Base-by-base conservation (phyloP, 2,888 invertebrate genomes). In the Caenorhabditis panamensis region DNA sequence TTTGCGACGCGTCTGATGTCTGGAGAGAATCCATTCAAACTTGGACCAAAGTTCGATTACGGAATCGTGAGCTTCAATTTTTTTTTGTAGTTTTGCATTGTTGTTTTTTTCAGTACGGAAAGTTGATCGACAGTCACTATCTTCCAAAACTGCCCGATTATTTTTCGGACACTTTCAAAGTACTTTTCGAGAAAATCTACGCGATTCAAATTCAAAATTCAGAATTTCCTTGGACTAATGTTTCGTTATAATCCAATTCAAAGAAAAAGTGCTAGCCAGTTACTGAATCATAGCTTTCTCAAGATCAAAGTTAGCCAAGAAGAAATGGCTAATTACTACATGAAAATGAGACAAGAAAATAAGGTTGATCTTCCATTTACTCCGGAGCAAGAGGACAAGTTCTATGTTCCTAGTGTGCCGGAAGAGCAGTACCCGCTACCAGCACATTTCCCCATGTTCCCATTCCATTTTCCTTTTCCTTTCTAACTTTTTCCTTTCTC, bases 61-160 rank as follows among this genome's bases (percentile, higher is more conserved):
- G n/a, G n/a, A n/a, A n/a, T n/a, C n/a, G n/a, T n/a, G n/a, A n/a
- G n/a, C n/a, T n/a, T n/a, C n/a, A n/a, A n/a, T n/a, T n/a, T n/a
- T n/a, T n/a, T n/a, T n/a, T n/a, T n/a, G n/a, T n/a, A 31, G 51
- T 53, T 54, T 22, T 31, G 41, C 41, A 31, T 31, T n/a, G n/a
- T n/a, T n/a, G n/a, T n/a, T 9, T 31, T n/a, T 61, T 71, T 31
- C 61, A 71, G 71, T 71, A 71, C 16, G 20, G 16, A 16, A 53
- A 20, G 2, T 20, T 41, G 18, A 47, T 71, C 4, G 5, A 22
- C 1, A 47, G 54, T 18, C 4, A 44, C 2, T 62, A 31, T 16
- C 41, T 61, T 13, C 61, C 61, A 2, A 37, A 20, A 20, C 11
- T 58, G 5, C 58, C 58, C 6, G 37, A 18, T 9, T 36, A 58